Percentiles rank a stretch among this genome's conserved stretches.
Evolutionary conservation across 2,113 vertebrate species (phyloP).

Genomic region (Otolemur garnettii): DNA sequence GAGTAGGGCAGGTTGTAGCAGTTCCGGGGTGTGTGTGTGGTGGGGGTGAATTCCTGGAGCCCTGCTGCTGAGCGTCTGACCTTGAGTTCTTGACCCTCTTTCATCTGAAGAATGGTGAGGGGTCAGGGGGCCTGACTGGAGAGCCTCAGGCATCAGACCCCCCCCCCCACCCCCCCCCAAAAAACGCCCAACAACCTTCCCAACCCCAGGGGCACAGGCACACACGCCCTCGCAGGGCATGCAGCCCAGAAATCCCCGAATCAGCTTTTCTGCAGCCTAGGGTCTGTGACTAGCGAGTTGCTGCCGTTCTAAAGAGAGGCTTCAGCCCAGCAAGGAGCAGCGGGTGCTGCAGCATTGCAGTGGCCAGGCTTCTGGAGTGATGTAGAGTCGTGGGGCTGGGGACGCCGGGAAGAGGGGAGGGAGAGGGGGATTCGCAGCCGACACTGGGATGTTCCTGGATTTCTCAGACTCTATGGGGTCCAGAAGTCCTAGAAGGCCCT

Average conservation of each 20-base stretch:
- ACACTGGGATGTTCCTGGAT: not conserved
- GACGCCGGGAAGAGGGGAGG: not conserved
- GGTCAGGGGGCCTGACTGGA: not conserved
- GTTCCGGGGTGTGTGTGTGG: not conserved
- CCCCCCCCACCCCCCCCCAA: not conserved
- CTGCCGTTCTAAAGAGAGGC: not conserved
- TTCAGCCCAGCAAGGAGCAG: not conserved
- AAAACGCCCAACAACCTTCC: too few relatives aligned
- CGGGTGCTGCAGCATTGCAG: conserved; percentile 45
- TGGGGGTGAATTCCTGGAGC: not conserved
- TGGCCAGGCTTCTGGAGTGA: not conserved
- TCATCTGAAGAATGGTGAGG: not conserved
- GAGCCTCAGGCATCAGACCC: not conserved
- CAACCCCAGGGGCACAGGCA: not conserved
- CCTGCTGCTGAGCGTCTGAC: conserved; percentile 19
- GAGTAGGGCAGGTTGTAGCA: not conserved
- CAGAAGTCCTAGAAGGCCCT: not conserved
- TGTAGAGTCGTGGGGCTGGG: not conserved
- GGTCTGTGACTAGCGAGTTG: not conserved
- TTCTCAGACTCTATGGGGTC: not conserved
- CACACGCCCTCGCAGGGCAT: rapidly evolving
- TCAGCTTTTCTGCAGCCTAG: conserved; percentile 61
- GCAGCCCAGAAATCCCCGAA: conserved; percentile 51
- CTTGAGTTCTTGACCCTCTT: conserved; percentile 46
- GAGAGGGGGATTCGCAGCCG: not conserved